phyloP scores from a whole-genome alignment of 2,888 invertebrate species.

The Eumacrocentrus americanus region DNA sequence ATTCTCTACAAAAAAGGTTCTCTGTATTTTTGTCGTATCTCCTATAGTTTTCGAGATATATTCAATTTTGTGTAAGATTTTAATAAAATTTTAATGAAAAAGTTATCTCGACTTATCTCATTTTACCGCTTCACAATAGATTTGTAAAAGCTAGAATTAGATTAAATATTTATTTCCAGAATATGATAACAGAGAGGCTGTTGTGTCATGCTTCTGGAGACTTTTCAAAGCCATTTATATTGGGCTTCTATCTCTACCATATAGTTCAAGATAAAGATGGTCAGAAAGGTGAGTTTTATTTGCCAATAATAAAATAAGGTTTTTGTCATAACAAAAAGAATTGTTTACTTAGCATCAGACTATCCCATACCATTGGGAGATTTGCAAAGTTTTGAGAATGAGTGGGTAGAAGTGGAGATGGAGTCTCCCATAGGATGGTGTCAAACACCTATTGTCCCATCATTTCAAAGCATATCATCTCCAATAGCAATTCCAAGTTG shows the following conservation, averaged over 20 bases:
- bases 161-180: conserved; percentile 61
- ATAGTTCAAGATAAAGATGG: conserved; percentile 74
- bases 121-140: too few species aligned
- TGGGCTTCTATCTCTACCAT: conserved; percentile 93
- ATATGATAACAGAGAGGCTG: conserved; percentile 76
- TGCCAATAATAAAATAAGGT: not conserved
- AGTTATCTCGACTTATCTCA: too few species aligned
- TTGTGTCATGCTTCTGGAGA: conserved; percentile 94
- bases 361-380: conserved; percentile 75
- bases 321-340: not conserved
- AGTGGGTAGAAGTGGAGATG: conserved; percentile 90
- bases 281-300: conserved; percentile 47
- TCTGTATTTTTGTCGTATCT: too few species aligned
- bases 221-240: conserved; percentile 76
- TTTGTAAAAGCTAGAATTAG: conserved; percentile 9
- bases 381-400: conserved; percentile 83
- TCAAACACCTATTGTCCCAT: conserved; percentile 50
- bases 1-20: too few species aligned
- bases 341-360: conserved; percentile 62
- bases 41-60: too few species aligned
- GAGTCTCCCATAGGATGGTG: conserved; percentile 67
- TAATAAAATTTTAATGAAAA: too few species aligned
- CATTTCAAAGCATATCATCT: conserved; percentile 56
- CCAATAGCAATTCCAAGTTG: conserved; percentile 56
- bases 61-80: too few species aligned